phyloP scores from a whole-genome alignment of 2,113 vertebrate genomes.

The Aplodontia rufa region DNA sequence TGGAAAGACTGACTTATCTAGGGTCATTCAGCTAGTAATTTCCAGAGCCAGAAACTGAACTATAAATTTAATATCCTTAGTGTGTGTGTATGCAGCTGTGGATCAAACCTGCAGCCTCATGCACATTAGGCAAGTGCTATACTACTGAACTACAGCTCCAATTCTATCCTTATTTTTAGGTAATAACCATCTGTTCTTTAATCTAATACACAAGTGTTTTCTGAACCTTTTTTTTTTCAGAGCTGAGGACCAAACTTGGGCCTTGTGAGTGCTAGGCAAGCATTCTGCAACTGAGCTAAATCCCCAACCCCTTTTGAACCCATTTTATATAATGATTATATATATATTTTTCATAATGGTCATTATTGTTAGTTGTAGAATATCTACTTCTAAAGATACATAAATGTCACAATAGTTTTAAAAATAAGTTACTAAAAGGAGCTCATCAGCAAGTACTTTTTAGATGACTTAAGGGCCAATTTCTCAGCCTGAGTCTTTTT shows the following conservation, averaged over 20 bases:
- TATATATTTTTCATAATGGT: constrained; percentile 22
- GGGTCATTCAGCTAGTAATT: not conserved
- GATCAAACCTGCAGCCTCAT: not conserved
- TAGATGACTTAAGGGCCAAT: not conserved
- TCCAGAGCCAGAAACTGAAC: not conserved
- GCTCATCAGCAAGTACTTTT: constrained; percentile 15
- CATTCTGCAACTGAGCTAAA: too few species aligned
- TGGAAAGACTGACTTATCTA: not conserved
- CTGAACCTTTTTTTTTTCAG: too few species aligned
- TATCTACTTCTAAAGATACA: constrained; percentile 1
- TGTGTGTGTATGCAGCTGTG: too few species aligned
- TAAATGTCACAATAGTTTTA: not conserved
- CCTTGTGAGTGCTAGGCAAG: too few species aligned
- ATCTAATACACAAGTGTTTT: not conserved
- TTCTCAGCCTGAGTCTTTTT: not conserved
- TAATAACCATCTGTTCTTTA: not conserved
- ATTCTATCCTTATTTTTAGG: not conserved
- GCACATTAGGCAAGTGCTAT: too few species aligned
- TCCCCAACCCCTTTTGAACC: too few species aligned
- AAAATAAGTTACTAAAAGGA: constrained; percentile 12
- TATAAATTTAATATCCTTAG: constrained; percentile 8
- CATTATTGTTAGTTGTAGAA: not conserved
- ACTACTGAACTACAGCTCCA: too few species aligned
- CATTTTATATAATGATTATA: not conserved
- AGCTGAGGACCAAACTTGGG: too few species aligned